A percentile compares a stretch with the other conserved stretches of the same genome.
phyloP scores from a whole-genome alignment of 2,797 vertebrate species.

The Chaetodon trifasciatus region DNA sequence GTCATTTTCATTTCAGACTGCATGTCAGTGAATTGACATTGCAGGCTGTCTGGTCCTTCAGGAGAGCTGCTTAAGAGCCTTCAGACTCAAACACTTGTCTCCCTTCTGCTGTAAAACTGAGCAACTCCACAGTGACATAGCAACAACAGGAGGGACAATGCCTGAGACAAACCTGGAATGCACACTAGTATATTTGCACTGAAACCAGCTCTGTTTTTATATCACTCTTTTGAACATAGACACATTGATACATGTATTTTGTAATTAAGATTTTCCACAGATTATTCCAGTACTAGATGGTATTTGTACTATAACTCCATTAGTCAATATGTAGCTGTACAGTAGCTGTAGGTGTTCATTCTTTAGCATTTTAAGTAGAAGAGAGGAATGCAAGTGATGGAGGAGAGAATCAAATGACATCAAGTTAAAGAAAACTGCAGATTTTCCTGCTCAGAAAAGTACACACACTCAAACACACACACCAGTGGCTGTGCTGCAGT shows the following conservation, averaged over 20 bases:
- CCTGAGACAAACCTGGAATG: not conserved
- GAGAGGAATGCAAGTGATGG: not conserved
- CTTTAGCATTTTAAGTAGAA: not conserved
- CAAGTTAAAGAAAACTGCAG: not conserved
- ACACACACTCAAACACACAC: not conserved
- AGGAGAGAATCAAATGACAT: not conserved
- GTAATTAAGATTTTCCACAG: not conserved
- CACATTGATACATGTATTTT: not conserved
- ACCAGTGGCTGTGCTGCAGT: conserved; percentile 35
- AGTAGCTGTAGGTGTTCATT: not conserved
- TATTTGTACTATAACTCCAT: not conserved
- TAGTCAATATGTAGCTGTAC: not conserved
- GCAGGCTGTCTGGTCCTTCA: not conserved
- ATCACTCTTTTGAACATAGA: not conserved
- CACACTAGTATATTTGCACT: not conserved
- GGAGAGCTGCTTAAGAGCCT: conserved; percentile 1
- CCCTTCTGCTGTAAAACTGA: not conserved
- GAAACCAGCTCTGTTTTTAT: not conserved
- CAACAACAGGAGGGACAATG: not conserved
- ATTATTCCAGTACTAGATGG: too few species aligned
- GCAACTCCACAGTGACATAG: not conserved
- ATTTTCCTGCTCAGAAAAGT: not conserved
- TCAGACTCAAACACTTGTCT: not conserved
- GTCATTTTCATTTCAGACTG: not conserved
- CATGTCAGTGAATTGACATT: not conserved